A percentile compares a stretch with the other conserved stretches of the same genome.
Evolutionary conservation across 2,113 vertebrate species (phyloP).

Genomic region (Megalops atlanticus): DNA sequence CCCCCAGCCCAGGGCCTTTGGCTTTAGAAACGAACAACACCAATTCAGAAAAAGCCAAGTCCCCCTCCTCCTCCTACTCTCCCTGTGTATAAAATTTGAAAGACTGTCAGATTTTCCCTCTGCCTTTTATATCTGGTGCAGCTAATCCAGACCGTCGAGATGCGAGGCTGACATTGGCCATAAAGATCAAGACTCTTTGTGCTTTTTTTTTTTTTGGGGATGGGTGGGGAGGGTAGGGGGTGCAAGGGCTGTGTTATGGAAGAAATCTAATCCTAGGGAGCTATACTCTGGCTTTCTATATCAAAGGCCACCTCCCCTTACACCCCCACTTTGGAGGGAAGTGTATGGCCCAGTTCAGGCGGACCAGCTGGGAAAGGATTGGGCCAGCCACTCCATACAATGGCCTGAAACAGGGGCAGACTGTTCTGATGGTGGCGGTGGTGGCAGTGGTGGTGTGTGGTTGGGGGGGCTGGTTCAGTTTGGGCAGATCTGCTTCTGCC

Average conservation of each 20-base stretch:
- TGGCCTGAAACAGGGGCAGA: conserved; percentile 69
- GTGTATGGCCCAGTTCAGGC: conserved; percentile 74
- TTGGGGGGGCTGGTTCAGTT: conserved; percentile 60
- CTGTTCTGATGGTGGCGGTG: conserved; percentile 51
- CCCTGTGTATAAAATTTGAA: conserved; percentile 82
- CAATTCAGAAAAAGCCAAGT: conserved; percentile 67
- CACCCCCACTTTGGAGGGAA: conserved; percentile 20
- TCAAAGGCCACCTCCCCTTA: conserved; percentile 62
- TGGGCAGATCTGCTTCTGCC: conserved; percentile 70
- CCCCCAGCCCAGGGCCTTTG: conserved; percentile 61
- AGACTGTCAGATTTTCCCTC: conserved; percentile 76
- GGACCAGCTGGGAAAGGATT: conserved; percentile 77
- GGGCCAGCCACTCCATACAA: conserved; percentile 64
- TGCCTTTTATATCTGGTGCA: conserved; percentile 64
- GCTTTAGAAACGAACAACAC: conserved; percentile 77
- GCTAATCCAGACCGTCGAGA: conserved; percentile 85
- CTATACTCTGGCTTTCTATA: conserved; percentile 84
- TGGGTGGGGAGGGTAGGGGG: too few relatives aligned
- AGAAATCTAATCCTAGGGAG: conserved; percentile 78
- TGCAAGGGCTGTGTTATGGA: too few relatives aligned
- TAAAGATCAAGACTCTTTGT: conserved; percentile 83
- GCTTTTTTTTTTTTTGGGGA: conserved; percentile 40
- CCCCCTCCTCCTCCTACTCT: conserved; percentile 30
- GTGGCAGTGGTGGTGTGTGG: conserved; percentile 34
- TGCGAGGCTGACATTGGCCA: conserved; percentile 79